Evolutionary conservation across 2,888 invertebrate genomes (phyloP).

Genomic region (Venustoraphidia nigricollis): DNA sequence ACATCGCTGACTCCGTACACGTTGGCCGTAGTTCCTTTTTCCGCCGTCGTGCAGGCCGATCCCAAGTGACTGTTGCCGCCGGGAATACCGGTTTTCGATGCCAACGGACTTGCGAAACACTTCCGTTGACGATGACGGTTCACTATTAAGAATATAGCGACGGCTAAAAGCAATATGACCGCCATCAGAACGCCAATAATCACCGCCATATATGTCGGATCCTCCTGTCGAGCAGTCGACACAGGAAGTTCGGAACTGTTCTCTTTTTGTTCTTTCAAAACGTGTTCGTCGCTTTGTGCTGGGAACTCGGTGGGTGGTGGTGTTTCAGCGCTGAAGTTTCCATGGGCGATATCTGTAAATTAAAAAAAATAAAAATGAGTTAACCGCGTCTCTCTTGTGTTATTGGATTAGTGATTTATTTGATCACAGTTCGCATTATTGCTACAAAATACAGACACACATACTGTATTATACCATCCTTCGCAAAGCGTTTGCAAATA

Average conservation of each 20-base stretch:
- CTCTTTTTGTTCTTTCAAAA: slow-evolving; percentile 27
- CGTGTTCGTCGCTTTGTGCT: slow-evolving; percentile 32
- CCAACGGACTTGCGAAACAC: slow-evolving; percentile 54
- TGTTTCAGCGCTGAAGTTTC: slow-evolving; percentile 57
- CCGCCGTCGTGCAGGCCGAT: slow-evolving; percentile 25
- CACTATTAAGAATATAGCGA: slow-evolving; percentile 55
- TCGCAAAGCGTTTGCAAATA: too few relatives aligned
- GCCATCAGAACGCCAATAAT: slow-evolving; percentile 63
- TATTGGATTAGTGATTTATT: neutral
- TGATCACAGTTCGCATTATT: too few relatives aligned
- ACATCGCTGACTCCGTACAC: slow-evolving; percentile 41
- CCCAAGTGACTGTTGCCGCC: slow-evolving; percentile 26
- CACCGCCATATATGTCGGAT: slow-evolving; percentile 59
- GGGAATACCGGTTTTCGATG: slow-evolving; percentile 36
- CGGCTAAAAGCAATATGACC: slow-evolving; percentile 53
- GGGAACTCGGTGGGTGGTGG: slow-evolving; percentile 35
- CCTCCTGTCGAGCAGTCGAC: slow-evolving; percentile 50
- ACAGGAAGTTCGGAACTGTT: slow-evolving; percentile 42
- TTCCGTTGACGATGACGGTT: slow-evolving; percentile 56
- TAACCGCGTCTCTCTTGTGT: neutral
- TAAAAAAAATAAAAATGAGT: slow-evolving; percentile 1
- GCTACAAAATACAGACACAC: too few relatives aligned
- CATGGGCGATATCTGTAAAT: slow-evolving; percentile 43
- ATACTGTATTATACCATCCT: too few relatives aligned
- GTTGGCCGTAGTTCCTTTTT: slow-evolving; percentile 31